These are phyloP conservation scores for Parotia lawesii DNA, from an alignment of 2,113 vertebrate species.

Conservation along the genomic window DNA sequence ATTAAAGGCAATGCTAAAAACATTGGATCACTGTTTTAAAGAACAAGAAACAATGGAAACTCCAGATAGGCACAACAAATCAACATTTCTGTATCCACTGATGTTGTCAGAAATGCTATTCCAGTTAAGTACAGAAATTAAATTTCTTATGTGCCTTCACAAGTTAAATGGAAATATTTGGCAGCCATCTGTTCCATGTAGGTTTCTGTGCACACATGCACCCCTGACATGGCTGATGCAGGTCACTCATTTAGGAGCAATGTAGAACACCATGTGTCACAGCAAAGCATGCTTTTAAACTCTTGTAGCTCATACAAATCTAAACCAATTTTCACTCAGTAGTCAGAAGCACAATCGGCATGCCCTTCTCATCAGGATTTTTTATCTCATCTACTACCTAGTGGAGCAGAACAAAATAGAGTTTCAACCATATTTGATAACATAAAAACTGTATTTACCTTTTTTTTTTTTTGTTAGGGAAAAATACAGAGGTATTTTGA, in stretches of 20 bases:
- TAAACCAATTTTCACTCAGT: neutral
- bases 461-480: neutral
- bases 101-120: neutral
- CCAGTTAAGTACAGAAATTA: neutral
- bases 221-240: neutral
- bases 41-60: neutral
- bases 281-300: neutral
- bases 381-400: neutral
- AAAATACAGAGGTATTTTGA: neutral
- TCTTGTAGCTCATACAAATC: neutral
- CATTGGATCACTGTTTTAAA: neutral
- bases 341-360: neutral
- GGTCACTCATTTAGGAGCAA: neutral
- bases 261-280: neutral
- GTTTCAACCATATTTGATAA: neutral
- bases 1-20: neutral
- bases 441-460: neutral
- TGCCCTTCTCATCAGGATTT: neutral
- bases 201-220: neutral
- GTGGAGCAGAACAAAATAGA: neutral
- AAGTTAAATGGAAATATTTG: neutral
- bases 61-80: accelerated
- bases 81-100: neutral
- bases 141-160: neutral
- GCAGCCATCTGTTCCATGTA: neutral